Percentiles rank a stretch among this genome's conserved stretches.
These are phyloP conservation scores for Sussaba pulchella DNA, from an alignment of 2,888 invertebrate species.

Conservation along the genomic window DNA sequence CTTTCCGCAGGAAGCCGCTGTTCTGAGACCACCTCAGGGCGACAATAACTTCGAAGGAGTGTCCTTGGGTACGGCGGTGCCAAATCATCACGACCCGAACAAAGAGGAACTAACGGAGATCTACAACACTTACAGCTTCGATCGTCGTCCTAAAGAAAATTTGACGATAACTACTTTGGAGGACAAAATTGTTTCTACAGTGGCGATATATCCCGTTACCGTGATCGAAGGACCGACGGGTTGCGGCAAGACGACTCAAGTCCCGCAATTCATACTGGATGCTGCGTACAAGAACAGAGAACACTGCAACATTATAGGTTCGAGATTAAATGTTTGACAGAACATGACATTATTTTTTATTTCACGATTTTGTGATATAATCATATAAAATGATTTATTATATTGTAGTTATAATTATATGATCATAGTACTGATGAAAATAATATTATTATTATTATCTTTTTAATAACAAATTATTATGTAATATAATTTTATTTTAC, in stretches of 20 bases:
- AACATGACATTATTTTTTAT: background rate
- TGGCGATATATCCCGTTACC: constrained; percentile 90
- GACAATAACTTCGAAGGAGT: constrained; percentile 73
- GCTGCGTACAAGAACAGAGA: constrained; percentile 87
- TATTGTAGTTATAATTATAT: background rate
- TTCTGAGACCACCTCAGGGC: background rate
- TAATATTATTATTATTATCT: constrained; percentile 13
- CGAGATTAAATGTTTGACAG: too few relatives aligned
- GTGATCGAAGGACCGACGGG: constrained; percentile 97
- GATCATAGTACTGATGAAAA: background rate
- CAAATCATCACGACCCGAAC: constrained; percentile 68
- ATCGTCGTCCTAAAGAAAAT: constrained; percentile 72
- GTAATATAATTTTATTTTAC: too few relatives aligned
- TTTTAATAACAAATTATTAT: too few relatives aligned
- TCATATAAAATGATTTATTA: too few relatives aligned
- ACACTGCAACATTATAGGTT: constrained; percentile 92
- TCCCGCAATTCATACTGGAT: constrained; percentile 96
- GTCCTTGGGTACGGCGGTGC: constrained; percentile 76
- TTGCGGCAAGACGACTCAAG: constrained; percentile 96
- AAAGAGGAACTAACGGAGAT: constrained; percentile 75
- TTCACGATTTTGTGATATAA: background rate
- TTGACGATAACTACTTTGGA: constrained; percentile 77
- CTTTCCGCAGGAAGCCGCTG: constrained; percentile 42
- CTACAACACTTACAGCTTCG: constrained; percentile 81
- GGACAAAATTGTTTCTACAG: constrained; percentile 88